Conservation (phyloP, 30 jellyfish, hydroid and myxozoan genomes). For the Hydra vulgaris region DNA sequence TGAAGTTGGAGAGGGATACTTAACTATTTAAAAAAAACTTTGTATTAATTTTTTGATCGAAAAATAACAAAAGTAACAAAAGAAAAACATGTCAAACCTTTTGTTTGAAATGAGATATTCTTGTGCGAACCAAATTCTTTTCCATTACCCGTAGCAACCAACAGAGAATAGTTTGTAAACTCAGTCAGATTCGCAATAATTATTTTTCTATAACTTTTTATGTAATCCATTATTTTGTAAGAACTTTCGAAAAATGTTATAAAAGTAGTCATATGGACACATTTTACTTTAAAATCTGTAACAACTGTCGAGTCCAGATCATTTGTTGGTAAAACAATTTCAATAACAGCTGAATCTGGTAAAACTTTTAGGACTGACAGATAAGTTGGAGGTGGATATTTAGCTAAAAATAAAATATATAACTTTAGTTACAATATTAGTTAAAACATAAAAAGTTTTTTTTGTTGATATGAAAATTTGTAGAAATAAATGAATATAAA, state of each 20-base stretch:
- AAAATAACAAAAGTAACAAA: background rate
- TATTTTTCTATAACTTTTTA: background rate
- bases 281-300: background rate
- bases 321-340: background rate
- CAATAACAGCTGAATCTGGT: background rate
- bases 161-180: background rate
- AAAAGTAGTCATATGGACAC: background rate
- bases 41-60: background rate
- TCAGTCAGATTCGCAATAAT: background rate
- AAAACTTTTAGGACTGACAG: background rate
- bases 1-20: background rate
- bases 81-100: background rate
- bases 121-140: background rate
- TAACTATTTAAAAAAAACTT: background rate
- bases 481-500: too few species aligned
- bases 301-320: background rate
- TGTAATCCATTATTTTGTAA: background rate
- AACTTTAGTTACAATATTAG: too few species aligned
- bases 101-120: background rate
- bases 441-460: background rate
- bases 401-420: background rate
- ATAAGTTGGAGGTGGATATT: background rate
- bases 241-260: background rate
- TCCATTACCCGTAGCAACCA: background rate
- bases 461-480: too few species aligned